Evolutionary conservation across 2,113 vertebrate genomes (phyloP), one percentile per base, ranked within the genome.

Genomic region (Rana temporaria): DNA sequence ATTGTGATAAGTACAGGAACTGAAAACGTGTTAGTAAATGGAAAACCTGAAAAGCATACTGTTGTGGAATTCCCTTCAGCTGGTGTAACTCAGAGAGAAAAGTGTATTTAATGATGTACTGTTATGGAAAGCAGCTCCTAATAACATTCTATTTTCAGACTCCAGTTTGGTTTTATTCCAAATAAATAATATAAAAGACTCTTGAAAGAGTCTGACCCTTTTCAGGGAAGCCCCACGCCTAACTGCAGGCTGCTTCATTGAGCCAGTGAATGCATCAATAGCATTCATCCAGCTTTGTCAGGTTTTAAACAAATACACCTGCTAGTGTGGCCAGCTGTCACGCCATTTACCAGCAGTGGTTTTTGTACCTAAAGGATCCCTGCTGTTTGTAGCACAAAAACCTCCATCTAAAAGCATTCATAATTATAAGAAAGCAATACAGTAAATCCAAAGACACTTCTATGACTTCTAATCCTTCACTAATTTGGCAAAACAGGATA

Each of bases 221-320:
- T 83, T 83, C 72, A 83, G 64, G 34, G 34, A 48, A 83, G 76
- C 81, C 71, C 71, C 81, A 76, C 26, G 81, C 71, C 63, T 68
- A 83, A 42, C 81, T 60, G 72, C 81, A 83, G 55, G 72, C 71
- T 76, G 63, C 32, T 72, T 72, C 52, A 83, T 76, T 83, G 81
- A 83, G 53, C 72, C 60, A 68, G 71, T 76, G 64, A 83, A 83
- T 83, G 72, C 72, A 83, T 83, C 72, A 76, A 83, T 83, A 76
- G 81, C 63, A 67, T 26, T 68, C 53, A 76, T 83, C 81, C 81
- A 68, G 56, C 67, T 56, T 24, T 83, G 81, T 76, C 81, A 83
- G 81, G 32, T 75, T 83, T 83, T 76, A 83, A 83, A 83, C 81
- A 83, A 83, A 83, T 83, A 75, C 81, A 83, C 81, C 81, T 83